Evolutionary conservation across 2,113 vertebrate genomes (phyloP).

Genomic region (Pterocles gutturalis): DNA sequence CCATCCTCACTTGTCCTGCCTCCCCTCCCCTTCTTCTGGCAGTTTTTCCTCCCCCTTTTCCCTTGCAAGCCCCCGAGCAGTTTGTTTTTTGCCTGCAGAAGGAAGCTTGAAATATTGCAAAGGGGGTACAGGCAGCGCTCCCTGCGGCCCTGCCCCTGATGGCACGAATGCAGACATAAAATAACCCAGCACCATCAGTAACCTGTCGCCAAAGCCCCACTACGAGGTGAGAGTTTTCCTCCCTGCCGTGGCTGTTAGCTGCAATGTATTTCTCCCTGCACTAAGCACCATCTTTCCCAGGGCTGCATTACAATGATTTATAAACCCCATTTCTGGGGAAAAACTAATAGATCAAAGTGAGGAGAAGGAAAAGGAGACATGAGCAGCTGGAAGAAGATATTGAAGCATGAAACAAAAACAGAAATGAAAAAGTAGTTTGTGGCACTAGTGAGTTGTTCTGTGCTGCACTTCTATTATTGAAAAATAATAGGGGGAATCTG

Average conservation of each 20-base stretch:
- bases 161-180: conserved; percentile 78
- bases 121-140: conserved; percentile 64
- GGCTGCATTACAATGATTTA: conserved; percentile 87
- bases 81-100: conserved; percentile 68
- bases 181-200: conserved; percentile 83
- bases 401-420: conserved; percentile 77
- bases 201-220: conserved; percentile 78
- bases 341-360: conserved; percentile 87
- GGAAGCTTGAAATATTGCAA: conserved; percentile 79
- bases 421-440: conserved; percentile 82
- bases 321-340: conserved; percentile 82
- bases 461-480: conserved; percentile 57
- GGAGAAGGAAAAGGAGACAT: conserved; percentile 72
- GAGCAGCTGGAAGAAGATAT: conserved; percentile 79
- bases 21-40: neutral
- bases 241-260: conserved; percentile 83
- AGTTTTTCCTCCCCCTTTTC: conserved; percentile 37
- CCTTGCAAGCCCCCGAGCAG: conserved; percentile 38
- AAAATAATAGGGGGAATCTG: conserved; percentile 69
- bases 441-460: conserved; percentile 61
- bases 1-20: neutral
- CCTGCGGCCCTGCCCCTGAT: conserved; percentile 77
- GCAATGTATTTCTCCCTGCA: conserved; percentile 82
- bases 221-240: conserved; percentile 72
- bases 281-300: conserved; percentile 84